Base-by-base conservation (phyloP, 2,888 invertebrate genomes). In the Acleris holmiana region DNA sequence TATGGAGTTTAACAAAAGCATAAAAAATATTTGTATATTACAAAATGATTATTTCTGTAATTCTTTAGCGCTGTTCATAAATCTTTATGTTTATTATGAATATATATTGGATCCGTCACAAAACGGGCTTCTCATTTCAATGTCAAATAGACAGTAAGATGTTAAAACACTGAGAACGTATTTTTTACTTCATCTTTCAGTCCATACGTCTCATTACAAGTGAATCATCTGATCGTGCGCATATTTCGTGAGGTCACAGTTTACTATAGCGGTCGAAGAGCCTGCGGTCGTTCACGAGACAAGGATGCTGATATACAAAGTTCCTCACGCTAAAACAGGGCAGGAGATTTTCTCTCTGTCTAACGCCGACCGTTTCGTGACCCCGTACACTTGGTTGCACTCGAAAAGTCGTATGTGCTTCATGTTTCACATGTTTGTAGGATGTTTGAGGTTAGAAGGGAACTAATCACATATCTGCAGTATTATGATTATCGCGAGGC, bases 181-280 rank as follows among this genome's bases (percentile, higher is more conserved):
- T 25, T 64, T 60, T 67, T 75, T 44, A 41, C 23, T 88, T 86
- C 89, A 86, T 86, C 87, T 85, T 76, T 68, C 72, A 70, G 75
- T 82, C 79, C 76, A 80, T 84, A 76, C 77, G 82, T 85, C 86
- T 89, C 88, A 89, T 90, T 89, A 87, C 77, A 85, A 81, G 83
- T 89, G 90, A 91, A 88, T 90, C 91, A 90, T 84, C 84, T 84
- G 86, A 89, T 86, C 89, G 89, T 88, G 89, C 87, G 84, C 86
- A 89, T 86, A 90, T 91, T 91, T 91, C 91, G 91, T 91, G 91
- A 91, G 91, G 91, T 91, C 91, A 91, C 89, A 91, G 91, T 90
- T 90, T 91, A 90, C 84, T 90, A 86, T 91, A 91, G 91, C 91
- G 91, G 91, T 89, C 85, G 86, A 84, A 85, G 88, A 86, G 91